Conservation (phyloP, 2,888 invertebrate genomes). For the Rhodophaea formosa region DNA sequence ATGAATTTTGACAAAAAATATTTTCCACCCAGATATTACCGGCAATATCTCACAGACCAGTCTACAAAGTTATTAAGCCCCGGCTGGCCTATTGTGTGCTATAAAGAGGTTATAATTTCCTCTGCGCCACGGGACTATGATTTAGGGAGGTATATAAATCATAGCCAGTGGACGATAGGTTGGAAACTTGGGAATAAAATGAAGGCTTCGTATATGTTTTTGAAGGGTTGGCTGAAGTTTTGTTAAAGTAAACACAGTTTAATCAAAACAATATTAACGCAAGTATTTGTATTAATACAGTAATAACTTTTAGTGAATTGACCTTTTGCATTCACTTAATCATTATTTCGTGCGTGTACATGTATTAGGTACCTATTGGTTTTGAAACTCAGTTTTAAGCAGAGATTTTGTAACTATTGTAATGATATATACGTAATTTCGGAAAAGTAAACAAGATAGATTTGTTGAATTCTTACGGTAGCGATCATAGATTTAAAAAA, state of each 20-base stretch:
- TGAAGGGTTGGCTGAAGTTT: slow-evolving; percentile 1
- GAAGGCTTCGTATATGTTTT: background rate
- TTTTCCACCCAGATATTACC: slow-evolving; percentile 3
- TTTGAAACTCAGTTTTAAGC: no score
- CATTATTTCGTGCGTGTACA: no score
- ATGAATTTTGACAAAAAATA: background rate
- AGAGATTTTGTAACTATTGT: no score
- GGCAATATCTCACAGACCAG: slow-evolving; percentile 5
- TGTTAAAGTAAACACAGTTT: background rate
- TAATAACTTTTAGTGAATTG: no score
- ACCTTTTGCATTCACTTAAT: no score
- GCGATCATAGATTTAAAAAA: no score
- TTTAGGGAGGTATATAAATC: slow-evolving; percentile 30
- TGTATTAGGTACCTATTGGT: no score
- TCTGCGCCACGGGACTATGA: slow-evolving; percentile 25
- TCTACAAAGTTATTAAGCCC: slow-evolving; percentile 15
- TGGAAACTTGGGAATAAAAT: background rate
- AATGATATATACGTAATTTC: no score
- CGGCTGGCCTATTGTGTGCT: slow-evolving; percentile 22
- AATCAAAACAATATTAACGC: no score
- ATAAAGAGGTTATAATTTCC: slow-evolving; percentile 32
- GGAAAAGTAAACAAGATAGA: no score
- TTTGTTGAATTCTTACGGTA: no score
- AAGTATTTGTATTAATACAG: no score
- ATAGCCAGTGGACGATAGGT: slow-evolving; percentile 18